Percentiles rank a stretch among this genome's conserved stretches.
These are phyloP conservation scores for Copidosoma floridanum DNA, from an alignment of 1,140 invertebrate species.

Conservation along the genomic window DNA sequence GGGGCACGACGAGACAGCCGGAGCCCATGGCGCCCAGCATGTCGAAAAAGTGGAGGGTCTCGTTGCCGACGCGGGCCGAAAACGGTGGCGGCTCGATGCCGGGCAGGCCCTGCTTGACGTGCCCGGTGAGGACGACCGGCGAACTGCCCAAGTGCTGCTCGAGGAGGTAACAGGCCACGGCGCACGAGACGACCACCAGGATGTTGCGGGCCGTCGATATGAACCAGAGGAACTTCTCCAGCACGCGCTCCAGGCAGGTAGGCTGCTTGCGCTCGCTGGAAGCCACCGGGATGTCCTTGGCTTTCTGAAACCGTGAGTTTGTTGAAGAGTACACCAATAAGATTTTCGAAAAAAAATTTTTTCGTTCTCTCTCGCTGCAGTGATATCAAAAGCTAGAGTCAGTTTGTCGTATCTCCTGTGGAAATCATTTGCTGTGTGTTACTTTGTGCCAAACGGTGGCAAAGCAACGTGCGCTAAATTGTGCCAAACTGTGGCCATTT, in stretches of 20 bases:
- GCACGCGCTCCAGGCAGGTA: slow-evolving; percentile 47
- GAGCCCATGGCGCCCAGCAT: slow-evolving; percentile 69
- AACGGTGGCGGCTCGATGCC: slow-evolving; percentile 65
- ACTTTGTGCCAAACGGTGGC: no score
- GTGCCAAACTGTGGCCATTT: no score
- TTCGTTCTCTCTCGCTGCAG: no score
- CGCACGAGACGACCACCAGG: slow-evolving; percentile 71
- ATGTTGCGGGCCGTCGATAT: slow-evolving; percentile 77
- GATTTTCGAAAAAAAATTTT: not conserved
- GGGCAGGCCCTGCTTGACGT: slow-evolving; percentile 70
- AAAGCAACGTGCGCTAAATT: no score
- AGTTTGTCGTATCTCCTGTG: no score
- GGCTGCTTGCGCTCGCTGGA: slow-evolving; percentile 52
- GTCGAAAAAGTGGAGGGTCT: slow-evolving; percentile 67
- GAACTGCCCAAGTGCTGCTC: slow-evolving; percentile 59
- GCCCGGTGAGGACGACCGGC: slow-evolving; percentile 70
- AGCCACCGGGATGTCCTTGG: slow-evolving; percentile 66
- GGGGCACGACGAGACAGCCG: slow-evolving; percentile 75
- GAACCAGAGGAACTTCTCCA: slow-evolving; percentile 66
- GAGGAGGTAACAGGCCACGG: slow-evolving; percentile 64
- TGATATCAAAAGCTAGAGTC: no score
- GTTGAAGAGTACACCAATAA: not conserved
- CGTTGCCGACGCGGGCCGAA: slow-evolving; percentile 61
- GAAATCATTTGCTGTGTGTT: no score
- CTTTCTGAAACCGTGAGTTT: slow-evolving; percentile 59